Conservation (phyloP, 2,797 vertebrate species). For the Lepidocolaptes lacrymiger region DNA sequence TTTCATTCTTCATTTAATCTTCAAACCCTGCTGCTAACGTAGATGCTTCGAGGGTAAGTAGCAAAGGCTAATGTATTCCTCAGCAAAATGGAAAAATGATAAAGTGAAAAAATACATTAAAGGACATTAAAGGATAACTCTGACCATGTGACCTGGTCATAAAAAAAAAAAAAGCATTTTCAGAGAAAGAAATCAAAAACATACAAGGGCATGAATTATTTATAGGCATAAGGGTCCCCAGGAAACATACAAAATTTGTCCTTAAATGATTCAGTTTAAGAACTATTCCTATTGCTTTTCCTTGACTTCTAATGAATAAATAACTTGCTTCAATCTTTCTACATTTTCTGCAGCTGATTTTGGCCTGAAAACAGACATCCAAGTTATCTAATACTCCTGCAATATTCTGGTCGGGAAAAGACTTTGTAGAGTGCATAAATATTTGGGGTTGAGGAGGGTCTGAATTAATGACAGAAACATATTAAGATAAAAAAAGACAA, state of each 20-base stretch:
- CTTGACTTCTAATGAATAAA: constrained; percentile 61
- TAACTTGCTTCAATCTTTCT: constrained; percentile 39
- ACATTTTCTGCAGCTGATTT: constrained; percentile 17
- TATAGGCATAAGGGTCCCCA: constrained; percentile 40
- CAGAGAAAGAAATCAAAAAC: constrained; percentile 45
- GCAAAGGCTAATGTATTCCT: constrained; percentile 75
- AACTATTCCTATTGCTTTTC: constrained; percentile 62
- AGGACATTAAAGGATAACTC: constrained; percentile 65
- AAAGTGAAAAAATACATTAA: constrained; percentile 67
- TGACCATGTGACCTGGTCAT: constrained; percentile 63
- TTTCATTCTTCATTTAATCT: constrained; percentile 52
- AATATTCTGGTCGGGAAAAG: neutral
- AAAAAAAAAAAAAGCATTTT: constrained; percentile 45
- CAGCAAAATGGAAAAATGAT: constrained; percentile 73
- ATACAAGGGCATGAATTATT: constrained; percentile 74
- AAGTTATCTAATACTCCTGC: neutral
- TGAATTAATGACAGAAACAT: neutral
- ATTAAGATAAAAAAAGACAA: neutral
- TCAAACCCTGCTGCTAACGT: constrained; percentile 47
- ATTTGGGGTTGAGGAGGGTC: neutral
- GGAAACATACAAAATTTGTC: constrained; percentile 61
- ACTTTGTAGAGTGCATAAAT: neutral
- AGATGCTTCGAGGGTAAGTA: constrained; percentile 59
- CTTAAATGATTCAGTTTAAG: constrained; percentile 55
- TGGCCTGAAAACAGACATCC: neutral